These are phyloP conservation scores for Cygnus olor DNA, from an alignment of 2,797 vertebrate genomes.

Conservation along the genomic window DNA sequence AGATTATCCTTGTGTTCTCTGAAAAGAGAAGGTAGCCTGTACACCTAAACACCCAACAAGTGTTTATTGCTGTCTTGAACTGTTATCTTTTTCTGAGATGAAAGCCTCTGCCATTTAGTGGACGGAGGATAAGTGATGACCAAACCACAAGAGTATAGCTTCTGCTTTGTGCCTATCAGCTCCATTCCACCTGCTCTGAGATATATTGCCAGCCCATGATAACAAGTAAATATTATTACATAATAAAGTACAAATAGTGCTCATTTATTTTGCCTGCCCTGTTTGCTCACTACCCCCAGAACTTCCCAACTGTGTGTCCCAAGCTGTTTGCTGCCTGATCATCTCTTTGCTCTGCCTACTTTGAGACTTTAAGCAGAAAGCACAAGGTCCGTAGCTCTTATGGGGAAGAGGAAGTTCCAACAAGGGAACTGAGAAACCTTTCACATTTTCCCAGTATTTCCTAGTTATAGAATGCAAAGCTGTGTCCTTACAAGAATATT, in stretches of 20 bases:
- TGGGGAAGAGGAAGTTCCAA: background rate
- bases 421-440: background rate
- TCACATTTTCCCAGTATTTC: background rate
- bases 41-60: background rate
- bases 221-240: background rate
- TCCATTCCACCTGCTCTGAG: background rate
- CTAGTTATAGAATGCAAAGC: background rate
- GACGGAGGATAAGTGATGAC: background rate
- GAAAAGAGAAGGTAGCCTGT: background rate
- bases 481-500: background rate
- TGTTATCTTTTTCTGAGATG: background rate
- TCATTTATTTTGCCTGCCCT: background rate
- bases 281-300: background rate
- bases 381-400: background rate
- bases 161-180: background rate
- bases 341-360: background rate
- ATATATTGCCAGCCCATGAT: background rate
- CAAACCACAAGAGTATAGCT: background rate
- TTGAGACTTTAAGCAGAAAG: background rate
- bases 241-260: background rate
- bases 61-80: background rate
- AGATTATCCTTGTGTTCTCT: background rate
- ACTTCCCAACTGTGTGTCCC: background rate
- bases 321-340: background rate
- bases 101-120: background rate